Evolutionary conservation across 2,888 invertebrate species (phyloP).

Genomic region (Tachina fera): DNA sequence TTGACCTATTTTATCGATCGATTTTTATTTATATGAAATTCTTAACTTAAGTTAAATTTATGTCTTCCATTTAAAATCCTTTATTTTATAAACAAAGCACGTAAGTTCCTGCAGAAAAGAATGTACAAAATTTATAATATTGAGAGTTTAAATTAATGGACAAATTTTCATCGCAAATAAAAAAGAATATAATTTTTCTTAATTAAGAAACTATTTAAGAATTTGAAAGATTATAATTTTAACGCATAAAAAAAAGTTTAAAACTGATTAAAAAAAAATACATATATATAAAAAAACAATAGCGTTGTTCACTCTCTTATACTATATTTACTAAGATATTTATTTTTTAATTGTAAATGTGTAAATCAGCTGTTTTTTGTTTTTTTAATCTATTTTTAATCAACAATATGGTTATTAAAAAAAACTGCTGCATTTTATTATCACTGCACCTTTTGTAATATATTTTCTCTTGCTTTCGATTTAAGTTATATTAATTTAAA

Average conservation of each 20-base stretch:
- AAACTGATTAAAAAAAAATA: background rate
- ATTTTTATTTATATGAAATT: too few species aligned
- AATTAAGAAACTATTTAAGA: slow-evolving; percentile 5
- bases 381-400: too few species aligned
- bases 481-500: too few species aligned
- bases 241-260: background rate
- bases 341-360: too few species aligned
- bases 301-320: too few species aligned
- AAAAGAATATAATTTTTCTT: slow-evolving; percentile 4
- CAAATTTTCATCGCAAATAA: background rate
- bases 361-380: too few species aligned
- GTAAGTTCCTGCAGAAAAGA: slow-evolving; percentile 77
- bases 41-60: slow-evolving; percentile 34
- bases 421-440: too few species aligned
- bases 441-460: too few species aligned
- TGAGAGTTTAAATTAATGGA: slow-evolving; percentile 3
- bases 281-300: background rate
- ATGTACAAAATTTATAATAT: slow-evolving; percentile 57
- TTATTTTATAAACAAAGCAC: slow-evolving; percentile 76
- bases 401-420: too few species aligned
- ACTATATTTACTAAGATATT: too few species aligned
- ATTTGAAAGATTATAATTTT: background rate
- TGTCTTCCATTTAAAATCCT: slow-evolving; percentile 54
- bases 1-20: too few species aligned
- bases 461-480: too few species aligned